Evolutionary conservation across 2,797 vertebrate genomes (phyloP).

Genomic region (Tympanoctomys barrerae): DNA sequence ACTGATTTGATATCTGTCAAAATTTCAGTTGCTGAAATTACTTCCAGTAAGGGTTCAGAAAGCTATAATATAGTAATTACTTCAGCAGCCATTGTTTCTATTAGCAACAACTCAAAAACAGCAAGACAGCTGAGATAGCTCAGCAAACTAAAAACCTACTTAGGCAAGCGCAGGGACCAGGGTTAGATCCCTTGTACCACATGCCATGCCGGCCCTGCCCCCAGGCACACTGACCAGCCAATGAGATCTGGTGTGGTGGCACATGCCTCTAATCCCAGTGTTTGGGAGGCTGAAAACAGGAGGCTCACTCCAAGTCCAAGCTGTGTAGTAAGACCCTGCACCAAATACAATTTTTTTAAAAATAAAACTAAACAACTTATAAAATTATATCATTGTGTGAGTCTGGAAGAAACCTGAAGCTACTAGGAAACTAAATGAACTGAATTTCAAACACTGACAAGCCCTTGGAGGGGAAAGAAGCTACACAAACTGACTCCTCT

Average conservation of each 20-base stretch:
- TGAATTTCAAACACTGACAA: not conserved
- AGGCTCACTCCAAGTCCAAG: no score
- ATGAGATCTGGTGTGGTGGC: no score
- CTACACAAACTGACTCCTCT: not conserved
- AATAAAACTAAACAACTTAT: not conserved
- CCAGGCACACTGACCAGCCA: no score
- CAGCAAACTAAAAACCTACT: no score
- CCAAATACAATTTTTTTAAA: no score
- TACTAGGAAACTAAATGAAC: not conserved
- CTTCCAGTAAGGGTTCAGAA: constrained; percentile 1
- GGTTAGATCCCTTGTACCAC: no score
- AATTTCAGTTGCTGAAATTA: not conserved
- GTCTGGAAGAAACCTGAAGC: not conserved
- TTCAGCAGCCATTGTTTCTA: not conserved
- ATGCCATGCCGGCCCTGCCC: no score
- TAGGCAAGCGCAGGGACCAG: no score
- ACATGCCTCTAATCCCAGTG: no score
- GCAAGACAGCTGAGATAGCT: no score
- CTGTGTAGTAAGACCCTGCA: no score
- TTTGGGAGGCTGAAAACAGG: no score
- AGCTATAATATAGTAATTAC: not conserved
- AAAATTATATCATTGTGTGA: constrained; percentile 30
- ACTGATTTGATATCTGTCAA: constrained; percentile 24
- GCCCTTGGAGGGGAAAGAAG: not conserved
- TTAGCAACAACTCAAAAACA: not conserved